phyloP scores from a whole-genome alignment of 2,888 invertebrate genomes.

The Gryllus longicercus region DNA sequence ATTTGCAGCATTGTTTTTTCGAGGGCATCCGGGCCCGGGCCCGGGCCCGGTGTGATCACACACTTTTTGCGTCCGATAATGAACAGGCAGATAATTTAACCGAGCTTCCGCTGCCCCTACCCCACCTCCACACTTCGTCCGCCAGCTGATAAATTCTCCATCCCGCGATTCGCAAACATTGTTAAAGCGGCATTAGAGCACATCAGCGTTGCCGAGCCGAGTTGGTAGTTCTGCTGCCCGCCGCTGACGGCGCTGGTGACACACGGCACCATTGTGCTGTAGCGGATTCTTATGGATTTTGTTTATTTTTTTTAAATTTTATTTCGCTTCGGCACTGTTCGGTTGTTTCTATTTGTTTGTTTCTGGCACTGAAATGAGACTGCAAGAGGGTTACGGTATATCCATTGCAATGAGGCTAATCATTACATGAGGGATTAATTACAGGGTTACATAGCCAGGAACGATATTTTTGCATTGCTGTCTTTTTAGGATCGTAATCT shows the following conservation, averaged over 20 bases:
- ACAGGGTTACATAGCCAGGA: background rate
- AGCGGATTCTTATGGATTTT: background rate
- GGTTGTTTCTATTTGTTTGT: background rate
- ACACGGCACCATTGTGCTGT: background rate
- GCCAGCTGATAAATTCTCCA: background rate
- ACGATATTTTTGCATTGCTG: too few species aligned
- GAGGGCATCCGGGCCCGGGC: background rate
- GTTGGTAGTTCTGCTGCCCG: background rate
- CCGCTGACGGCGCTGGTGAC: background rate
- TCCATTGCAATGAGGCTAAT: background rate
- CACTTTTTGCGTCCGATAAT: background rate
- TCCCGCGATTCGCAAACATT: background rate
- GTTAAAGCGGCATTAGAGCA: conserved; percentile 17
- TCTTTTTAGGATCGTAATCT: too few species aligned
- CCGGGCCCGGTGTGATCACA: background rate
- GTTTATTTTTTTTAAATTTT: background rate
- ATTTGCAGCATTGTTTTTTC: conserved; percentile 7
- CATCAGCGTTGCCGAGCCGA: background rate
- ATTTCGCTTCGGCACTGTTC: too few species aligned
- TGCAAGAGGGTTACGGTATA: background rate
- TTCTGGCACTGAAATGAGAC: background rate
- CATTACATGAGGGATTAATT: background rate
- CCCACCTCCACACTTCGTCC: background rate
- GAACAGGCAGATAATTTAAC: conserved; percentile 1
- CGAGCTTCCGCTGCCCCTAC: background rate